Evolutionary conservation across 2,888 invertebrate species (phyloP), one percentile per base, ranked within the genome.

Genomic region (Dendrolimus houi): DNA sequence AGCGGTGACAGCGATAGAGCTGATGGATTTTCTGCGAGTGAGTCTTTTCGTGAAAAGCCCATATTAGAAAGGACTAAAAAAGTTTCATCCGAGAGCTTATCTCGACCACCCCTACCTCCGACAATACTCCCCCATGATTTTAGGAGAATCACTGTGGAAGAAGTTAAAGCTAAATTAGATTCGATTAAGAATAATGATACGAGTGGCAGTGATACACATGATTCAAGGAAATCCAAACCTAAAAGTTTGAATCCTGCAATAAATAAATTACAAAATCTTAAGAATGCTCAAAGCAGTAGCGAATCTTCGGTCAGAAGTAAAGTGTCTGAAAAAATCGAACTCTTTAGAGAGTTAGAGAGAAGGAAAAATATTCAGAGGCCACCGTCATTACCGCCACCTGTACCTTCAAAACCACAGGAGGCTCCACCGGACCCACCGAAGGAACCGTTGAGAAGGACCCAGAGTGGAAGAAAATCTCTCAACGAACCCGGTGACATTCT

Each of bases 401-500:
- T 91, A 64, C 91, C 91, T 10, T 69, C 78, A 7, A 91, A 90
- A 60, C 84, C 75, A 40, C 62, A 71, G 29, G 81, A 81, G 59
- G 67, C 75, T 13, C 70, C 75, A 13, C 70, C 74, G 29, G 82
- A 81, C 47, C 72, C 68, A 47, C 74, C 81, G 1, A 85, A 85
- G 61, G 86, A 87, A 59, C 85, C 90, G 52, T 68, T 91, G 60
- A 74, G 88, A 63, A 77, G 91, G 68, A 89, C 81, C 64, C 91
- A 91, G 64, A 91, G 91, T 63, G 84, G 86, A 47, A 79, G 90
- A 63, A 87, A 90, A 61, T 89, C 90, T 47, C 70, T 88, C 41
- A 89, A 79, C 58, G 93, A 94, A 62, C 92, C 93, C 58, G 96
- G 96, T 8, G 96, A 97, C 78, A 94, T 96, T 68, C 83, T 96